phyloP scores from a whole-genome alignment of 1,140 invertebrate genomes.

The Scaptomyza graminum region DNA sequence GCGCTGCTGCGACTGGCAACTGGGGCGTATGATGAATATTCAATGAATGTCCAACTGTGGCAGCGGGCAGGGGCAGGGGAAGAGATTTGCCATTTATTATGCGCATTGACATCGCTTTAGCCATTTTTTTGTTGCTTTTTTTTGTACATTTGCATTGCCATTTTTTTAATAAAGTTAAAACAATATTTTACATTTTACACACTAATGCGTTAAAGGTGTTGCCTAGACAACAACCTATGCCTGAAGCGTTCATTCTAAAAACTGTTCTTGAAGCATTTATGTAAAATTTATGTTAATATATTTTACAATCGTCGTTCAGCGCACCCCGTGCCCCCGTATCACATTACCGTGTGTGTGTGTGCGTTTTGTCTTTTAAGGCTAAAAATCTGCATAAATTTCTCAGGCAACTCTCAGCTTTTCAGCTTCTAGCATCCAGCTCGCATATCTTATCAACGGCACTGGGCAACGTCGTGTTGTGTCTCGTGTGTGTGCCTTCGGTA shows the following conservation, averaged over 20 bases:
- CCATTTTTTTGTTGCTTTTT: constrained; percentile 51
- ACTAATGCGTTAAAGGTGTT: constrained; percentile 1
- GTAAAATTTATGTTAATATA: constrained; percentile 83
- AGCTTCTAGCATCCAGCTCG: constrained; percentile 12
- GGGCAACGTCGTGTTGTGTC: constrained; percentile 34
- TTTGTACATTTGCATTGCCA: constrained; percentile 50
- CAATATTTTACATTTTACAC: constrained; percentile 55
- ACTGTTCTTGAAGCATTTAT: constrained; percentile 80
- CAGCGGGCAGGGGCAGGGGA: constrained; percentile 1
- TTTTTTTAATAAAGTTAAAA: constrained; percentile 78
- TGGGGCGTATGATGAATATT: constrained; percentile 48
- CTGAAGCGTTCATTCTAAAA: constrained; percentile 31
- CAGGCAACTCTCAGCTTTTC: not conserved
- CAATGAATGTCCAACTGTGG: constrained; percentile 31
- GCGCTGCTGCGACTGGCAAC: constrained; percentile 8
- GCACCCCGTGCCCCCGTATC: constrained; percentile 47
- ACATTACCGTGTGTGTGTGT: constrained; percentile 38
- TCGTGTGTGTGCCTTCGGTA: constrained; percentile 32
- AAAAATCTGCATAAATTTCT: constrained; percentile 76
- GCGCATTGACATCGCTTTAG: constrained; percentile 30
- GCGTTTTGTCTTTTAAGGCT: constrained; percentile 61
- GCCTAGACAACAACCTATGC: constrained; percentile 56
- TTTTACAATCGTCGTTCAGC: constrained; percentile 68
- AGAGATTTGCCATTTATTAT: constrained; percentile 61
- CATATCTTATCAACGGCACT: constrained; percentile 61